Percentiles rank a stretch among this genome's conserved stretches.
These are phyloP conservation scores for Monomorium pharaonis DNA, from an alignment of 1,140 invertebrate genomes.

Conservation along the genomic window DNA sequence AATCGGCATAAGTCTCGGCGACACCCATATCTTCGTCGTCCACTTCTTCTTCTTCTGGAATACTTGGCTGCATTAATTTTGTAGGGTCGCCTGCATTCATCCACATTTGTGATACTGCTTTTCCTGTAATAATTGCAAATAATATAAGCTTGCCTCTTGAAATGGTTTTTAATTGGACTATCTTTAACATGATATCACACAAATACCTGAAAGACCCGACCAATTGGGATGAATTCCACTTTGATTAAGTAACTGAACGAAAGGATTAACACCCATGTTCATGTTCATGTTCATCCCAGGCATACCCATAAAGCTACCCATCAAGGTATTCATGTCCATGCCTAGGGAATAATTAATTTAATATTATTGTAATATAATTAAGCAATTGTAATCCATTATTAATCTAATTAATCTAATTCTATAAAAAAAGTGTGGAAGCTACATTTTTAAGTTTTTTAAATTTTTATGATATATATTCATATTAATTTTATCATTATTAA, in stretches of 20 bases:
- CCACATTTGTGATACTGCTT: conserved; percentile 86
- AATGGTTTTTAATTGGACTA: background rate
- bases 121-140: conserved; percentile 74
- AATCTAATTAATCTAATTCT: background rate
- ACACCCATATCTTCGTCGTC: conserved; percentile 99
- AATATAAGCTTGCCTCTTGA: background rate
- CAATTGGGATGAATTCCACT: conserved; percentile 82
- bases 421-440: background rate
- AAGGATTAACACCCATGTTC: conserved; percentile 83
- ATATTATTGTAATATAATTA: background rate
- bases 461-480: background rate
- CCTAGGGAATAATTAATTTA: conserved; percentile 66
- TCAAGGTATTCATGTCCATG: conserved; percentile 82
- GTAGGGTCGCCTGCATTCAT: conserved; percentile 85
- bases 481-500: background rate
- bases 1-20: conserved; percentile 98
- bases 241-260: conserved; percentile 83
- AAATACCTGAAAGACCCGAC: conserved; percentile 78
- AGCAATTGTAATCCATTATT: background rate
- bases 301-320: conserved; percentile 83
- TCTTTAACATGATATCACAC: background rate
- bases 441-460: background rate
- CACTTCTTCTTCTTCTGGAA: conserved; percentile 92
- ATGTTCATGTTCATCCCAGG: conserved; percentile 83
- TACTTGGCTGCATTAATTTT: conserved; percentile 81